Conservation (phyloP, 2,113 vertebrate species). For the Melozone crissalis region DNA sequence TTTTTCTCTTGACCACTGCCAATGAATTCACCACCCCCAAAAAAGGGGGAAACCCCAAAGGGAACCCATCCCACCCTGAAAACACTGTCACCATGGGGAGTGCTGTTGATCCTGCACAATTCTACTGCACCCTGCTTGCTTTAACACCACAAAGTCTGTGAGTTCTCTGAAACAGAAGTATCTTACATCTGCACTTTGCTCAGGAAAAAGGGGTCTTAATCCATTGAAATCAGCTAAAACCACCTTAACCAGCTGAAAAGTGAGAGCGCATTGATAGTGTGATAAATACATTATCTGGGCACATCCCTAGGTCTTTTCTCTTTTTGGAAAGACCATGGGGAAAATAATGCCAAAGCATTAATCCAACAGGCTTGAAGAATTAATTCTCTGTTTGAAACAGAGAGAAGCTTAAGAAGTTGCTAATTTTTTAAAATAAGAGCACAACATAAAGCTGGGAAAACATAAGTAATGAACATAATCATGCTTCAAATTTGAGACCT, state of each 20-base stretch:
- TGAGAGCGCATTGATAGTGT: accelerated
- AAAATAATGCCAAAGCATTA: not conserved
- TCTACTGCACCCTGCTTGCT: not conserved
- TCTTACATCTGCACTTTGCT: not conserved
- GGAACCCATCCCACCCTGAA: not conserved
- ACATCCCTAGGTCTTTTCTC: accelerated
- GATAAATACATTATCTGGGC: not conserved
- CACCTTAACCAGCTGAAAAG: not conserved
- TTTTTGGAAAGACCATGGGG: not conserved
- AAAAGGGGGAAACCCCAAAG: not conserved
- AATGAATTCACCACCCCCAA: not conserved
- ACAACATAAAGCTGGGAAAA: not conserved
- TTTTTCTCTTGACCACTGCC: not conserved
- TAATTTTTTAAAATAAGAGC: not conserved
- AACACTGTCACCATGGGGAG: not conserved
- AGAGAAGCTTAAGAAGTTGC: not conserved
- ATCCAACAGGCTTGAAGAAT: not conserved
- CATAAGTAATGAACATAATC: accelerated
- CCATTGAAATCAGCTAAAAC: not conserved
- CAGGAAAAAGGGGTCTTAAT: not conserved
- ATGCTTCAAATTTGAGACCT: not conserved
- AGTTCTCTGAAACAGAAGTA: not conserved
- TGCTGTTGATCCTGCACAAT: not conserved
- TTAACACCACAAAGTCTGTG: not conserved
- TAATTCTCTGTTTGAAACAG: not conserved